Conservation (phyloP, 2,888 invertebrate genomes). For the Spatulosminthurus flaviceps region DNA sequence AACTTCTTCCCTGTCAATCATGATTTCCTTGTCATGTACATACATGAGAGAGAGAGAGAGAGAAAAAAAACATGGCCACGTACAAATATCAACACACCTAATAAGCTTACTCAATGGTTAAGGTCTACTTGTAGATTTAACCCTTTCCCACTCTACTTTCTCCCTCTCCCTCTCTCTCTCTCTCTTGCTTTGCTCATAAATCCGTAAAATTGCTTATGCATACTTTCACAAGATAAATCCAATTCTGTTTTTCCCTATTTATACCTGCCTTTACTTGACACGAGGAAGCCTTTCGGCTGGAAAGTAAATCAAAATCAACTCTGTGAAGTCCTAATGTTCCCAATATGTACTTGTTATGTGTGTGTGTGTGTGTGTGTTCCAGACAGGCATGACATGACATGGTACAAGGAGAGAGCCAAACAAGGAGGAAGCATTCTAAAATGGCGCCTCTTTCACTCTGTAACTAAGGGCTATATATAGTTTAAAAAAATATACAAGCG, state of each 20-base stretch:
- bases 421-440: background rate
- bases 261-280: background rate
- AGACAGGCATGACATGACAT: background rate
- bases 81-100: background rate
- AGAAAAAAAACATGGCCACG: background rate
- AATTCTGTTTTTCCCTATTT: background rate
- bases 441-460: too few relatives aligned
- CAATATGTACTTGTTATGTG: too few relatives aligned
- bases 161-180: background rate
- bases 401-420: background rate
- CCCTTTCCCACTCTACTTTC: too few relatives aligned
- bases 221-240: background rate
- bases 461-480: too few relatives aligned
- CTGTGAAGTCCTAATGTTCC: conserved; percentile 2
- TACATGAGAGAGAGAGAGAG: background rate
- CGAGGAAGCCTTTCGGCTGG: background rate
- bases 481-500: conserved; percentile 6
- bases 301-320: conserved; percentile 18
- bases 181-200: background rate
- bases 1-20: conserved; percentile 11
- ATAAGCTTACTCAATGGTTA: too few relatives aligned
- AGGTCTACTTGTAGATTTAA: background rate
- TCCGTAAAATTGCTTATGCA: conserved; percentile 23
- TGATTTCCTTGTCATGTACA: background rate
- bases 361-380: background rate